phyloP scores from a whole-genome alignment of 2,888 invertebrate genomes.

The Venusia cambrica region DNA sequence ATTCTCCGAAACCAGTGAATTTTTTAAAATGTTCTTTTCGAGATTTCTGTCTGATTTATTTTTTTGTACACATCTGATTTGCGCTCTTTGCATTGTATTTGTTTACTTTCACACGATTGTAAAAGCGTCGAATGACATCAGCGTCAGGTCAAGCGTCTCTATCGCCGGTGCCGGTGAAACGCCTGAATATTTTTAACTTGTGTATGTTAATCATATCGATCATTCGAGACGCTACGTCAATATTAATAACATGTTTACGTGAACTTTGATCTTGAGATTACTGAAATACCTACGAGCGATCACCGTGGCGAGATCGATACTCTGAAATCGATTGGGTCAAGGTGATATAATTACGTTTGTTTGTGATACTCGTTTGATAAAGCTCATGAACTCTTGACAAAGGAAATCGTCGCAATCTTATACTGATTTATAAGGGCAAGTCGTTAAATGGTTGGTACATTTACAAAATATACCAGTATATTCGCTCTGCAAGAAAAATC shows the following conservation, averaged over 20 bases:
- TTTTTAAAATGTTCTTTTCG: too few relatives aligned
- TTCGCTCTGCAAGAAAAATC: too few relatives aligned
- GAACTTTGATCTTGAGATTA: constrained; percentile 34
- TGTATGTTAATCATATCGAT: constrained; percentile 41
- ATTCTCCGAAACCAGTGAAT: too few relatives aligned
- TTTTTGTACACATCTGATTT: too few relatives aligned
- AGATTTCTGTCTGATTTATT: too few relatives aligned
- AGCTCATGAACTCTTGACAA: constrained; percentile 11
- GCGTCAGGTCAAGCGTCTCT: constrained; percentile 32
- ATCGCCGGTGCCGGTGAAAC: constrained; percentile 18
- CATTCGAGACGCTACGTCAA: constrained; percentile 46
- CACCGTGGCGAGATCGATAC: constrained; percentile 46
- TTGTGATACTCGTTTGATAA: constrained; percentile 6
- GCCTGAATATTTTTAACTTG: constrained; percentile 31
- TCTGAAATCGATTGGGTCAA: constrained; percentile 30
- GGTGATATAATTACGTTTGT: constrained; percentile 14
- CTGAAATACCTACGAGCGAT: constrained; percentile 33
- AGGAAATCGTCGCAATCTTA: too few relatives aligned
- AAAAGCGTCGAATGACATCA: constrained; percentile 29
- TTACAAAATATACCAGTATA: too few relatives aligned
- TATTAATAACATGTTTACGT: constrained; percentile 50
- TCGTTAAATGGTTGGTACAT: too few relatives aligned
- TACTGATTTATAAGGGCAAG: too few relatives aligned
- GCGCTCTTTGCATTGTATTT: too few relatives aligned
- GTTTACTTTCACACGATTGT: constrained; percentile 3